Evolutionary conservation across 2,888 invertebrate species (phyloP), one percentile per base, ranked within the genome.

Genomic region (Melangyna quadrimaculata): DNA sequence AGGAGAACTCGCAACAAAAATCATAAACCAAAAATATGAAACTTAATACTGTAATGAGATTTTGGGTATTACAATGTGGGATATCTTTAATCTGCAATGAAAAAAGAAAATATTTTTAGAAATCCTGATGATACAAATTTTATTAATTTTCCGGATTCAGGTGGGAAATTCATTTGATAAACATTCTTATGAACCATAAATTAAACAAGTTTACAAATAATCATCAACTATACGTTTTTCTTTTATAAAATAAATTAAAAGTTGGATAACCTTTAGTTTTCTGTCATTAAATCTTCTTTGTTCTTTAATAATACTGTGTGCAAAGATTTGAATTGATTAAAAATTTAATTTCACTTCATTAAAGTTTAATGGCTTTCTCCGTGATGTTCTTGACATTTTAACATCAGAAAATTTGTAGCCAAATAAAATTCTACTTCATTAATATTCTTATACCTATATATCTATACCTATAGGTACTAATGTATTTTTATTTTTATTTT

Each of bases 321-420:
- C 27, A 45, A 17, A 65, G 65, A 65, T 43, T 67, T 24, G 51
- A 67, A 27, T 65, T 51, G 63, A 63, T 43, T 63, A 24, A 27
- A 48, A 32, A 19, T 45, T 65, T 43, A 45, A 65, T 65, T 45
- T 45, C 65, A 45, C 40, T 65, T 65, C 65, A 48, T 67, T 45
- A 51, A 67, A 51, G 51, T 67, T 67, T 51, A 51, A 35, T 67
- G 51, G 24, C 67, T 67, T 67, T 67, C 67, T 67, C 67, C 24
- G 12, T 6, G 12, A 24, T 59, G n/a, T 14, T 48, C 35, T 35
- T 32, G 48, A 48, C 32, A 48, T 67, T 67, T 48, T 32, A 12
- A 63, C 65, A 35, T 48, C 22, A 32, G 14, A 19, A 17, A 32
- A 35, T 67, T 67, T 51, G 67, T 48, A 51, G 22, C 67, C 35